phyloP scores from a whole-genome alignment of 2,113 vertebrate species.

The Turdus rufiventris region DNA sequence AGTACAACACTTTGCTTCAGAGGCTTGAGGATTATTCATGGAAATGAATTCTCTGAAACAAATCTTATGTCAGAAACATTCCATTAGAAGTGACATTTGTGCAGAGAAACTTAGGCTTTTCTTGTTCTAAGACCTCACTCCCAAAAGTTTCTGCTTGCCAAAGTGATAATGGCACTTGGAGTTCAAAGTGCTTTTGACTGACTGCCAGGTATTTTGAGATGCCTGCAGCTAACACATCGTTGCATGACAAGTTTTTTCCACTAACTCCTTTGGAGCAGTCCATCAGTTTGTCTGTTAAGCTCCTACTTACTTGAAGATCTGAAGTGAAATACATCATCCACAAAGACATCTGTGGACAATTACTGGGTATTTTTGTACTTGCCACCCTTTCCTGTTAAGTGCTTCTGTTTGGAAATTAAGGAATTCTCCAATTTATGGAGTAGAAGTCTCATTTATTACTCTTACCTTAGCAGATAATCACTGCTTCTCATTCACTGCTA shows the following conservation, averaged over 20 bases:
- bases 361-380: neutral
- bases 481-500: neutral
- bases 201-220: neutral
- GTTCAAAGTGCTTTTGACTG: conserved; percentile 9
- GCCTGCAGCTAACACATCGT: neutral
- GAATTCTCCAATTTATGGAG: neutral
- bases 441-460: neutral
- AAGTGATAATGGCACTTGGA: neutral
- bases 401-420: neutral
- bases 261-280: neutral
- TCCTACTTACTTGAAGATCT: neutral
- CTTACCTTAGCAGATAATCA: neutral
- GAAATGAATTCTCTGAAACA: neutral
- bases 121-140: neutral
- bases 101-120: neutral
- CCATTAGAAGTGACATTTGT: neutral
- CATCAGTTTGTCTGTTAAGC: neutral
- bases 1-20: neutral
- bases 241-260: neutral
- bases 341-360: neutral
- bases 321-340: neutral
- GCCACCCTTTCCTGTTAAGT: neutral
- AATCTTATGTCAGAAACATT: neutral
- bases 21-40: neutral
- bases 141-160: neutral